Conservation (phyloP, 2,888 invertebrate species). For the Caradrina kadenii region DNA sequence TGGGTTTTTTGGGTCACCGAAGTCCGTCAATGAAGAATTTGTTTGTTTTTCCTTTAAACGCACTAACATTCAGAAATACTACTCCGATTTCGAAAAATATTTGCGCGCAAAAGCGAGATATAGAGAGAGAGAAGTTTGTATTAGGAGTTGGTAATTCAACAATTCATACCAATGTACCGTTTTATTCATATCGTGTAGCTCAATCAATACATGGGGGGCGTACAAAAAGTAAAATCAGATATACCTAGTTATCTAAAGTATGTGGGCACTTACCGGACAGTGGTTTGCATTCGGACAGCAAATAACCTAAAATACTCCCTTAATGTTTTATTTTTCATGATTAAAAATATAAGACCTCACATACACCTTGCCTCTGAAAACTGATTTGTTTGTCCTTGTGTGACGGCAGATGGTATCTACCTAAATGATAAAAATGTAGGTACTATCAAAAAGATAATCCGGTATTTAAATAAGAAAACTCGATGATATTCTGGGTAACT, state of each 20-base stretch:
- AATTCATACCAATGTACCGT: too few relatives aligned
- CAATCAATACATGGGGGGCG: too few relatives aligned
- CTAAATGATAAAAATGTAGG: constrained; percentile 5
- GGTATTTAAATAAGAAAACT: background rate
- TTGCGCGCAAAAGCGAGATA: too few relatives aligned
- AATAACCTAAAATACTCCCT: constrained; percentile 35
- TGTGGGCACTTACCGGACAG: constrained; percentile 46
- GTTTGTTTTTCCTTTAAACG: too few relatives aligned
- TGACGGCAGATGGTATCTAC: background rate
- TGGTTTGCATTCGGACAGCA: constrained; percentile 11
- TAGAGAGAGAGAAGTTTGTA: too few relatives aligned
- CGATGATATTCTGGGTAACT: background rate
- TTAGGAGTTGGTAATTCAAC: too few relatives aligned
- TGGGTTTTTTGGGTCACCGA: too few relatives aligned
- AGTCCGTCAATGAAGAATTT: too few relatives aligned
- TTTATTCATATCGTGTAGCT: too few relatives aligned
- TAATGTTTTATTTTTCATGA: constrained; percentile 50
- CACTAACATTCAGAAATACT: too few relatives aligned
- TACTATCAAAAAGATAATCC: constrained; percentile 2
- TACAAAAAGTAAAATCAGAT: background rate
- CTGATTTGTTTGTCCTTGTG: constrained; percentile 65
- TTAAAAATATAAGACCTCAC: constrained; percentile 2
- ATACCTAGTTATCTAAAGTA: background rate
- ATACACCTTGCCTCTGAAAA: constrained; percentile 19
- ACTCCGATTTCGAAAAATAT: too few relatives aligned